phyloP scores from a whole-genome alignment of 30 jellyfish, hydroid and myxozoan species.

The Aurelia coerulea region DNA sequence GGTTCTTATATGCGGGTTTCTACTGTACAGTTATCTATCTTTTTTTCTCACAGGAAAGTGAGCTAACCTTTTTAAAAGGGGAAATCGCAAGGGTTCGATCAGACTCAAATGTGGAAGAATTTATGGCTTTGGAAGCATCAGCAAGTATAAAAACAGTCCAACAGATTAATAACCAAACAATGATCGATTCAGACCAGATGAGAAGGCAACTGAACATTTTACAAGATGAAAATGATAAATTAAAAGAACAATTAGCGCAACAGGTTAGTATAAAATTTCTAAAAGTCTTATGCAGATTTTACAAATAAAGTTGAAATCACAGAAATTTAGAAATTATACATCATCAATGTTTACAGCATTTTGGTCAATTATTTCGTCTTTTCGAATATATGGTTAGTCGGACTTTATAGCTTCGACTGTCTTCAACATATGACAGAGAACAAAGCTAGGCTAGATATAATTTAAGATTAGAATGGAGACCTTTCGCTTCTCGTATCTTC shows the following conservation, averaged over 20 bases:
- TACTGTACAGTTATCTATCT: neutral
- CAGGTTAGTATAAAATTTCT: neutral
- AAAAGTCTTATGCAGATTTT: neutral
- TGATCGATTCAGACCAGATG: constrained; percentile 70
- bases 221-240: constrained; percentile 51
- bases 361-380: too few species aligned
- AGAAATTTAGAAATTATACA: too few species aligned
- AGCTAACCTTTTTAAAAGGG: constrained; percentile 28
- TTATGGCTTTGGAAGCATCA: constrained; percentile 67
- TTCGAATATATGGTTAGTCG: too few species aligned
- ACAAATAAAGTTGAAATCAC: too few species aligned
- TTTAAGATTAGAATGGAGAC: too few species aligned
- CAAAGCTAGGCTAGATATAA: too few species aligned
- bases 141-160: constrained; percentile 52
- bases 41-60: constrained; percentile 47
- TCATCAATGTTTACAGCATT: too few species aligned
- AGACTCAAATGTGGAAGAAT: constrained; percentile 61
- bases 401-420: too few species aligned
- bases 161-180: constrained; percentile 70
- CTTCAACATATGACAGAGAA: too few species aligned
- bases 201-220: constrained; percentile 38
- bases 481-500: too few species aligned
- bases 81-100: constrained; percentile 36
- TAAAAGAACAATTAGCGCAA: constrained; percentile 28
- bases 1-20: too few species aligned